A percentile compares a stretch with the other conserved stretches of the same genome.
These are phyloP conservation scores for Falco rusticolus DNA, from an alignment of 2,797 vertebrate species.

Conservation along the genomic window DNA sequence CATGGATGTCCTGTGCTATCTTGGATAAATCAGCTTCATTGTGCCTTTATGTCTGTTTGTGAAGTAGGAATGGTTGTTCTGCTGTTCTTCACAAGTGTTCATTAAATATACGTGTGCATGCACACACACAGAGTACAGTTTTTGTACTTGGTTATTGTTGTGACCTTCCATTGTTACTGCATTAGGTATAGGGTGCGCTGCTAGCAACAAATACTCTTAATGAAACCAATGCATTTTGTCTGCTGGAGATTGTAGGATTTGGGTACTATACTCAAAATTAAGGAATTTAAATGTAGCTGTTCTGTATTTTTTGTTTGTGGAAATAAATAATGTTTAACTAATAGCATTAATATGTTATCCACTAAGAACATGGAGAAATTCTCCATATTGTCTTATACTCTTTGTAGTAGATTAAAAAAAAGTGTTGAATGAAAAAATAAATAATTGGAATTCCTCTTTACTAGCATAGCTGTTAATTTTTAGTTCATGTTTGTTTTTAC, in stretches of 20 bases:
- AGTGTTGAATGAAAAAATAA: neutral
- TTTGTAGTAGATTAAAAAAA: neutral
- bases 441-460: neutral
- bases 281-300: conserved; percentile 47
- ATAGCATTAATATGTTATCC: conserved; percentile 48
- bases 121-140: fast-evolving
- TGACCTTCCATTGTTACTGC: neutral
- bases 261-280: conserved; percentile 33
- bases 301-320: conserved; percentile 66
- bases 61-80: neutral
- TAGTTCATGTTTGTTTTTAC: neutral
- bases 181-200: neutral
- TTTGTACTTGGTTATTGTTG: neutral
- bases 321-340: conserved; percentile 64
- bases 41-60: neutral
- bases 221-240: neutral
- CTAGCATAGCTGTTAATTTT: neutral
- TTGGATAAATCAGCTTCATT: neutral
- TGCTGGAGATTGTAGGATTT: neutral
- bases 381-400: neutral
- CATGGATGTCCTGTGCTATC: neutral
- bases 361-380: conserved; percentile 39
- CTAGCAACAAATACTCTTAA: neutral
- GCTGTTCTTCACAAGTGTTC: neutral
- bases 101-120: neutral